Evolutionary conservation across 2,113 vertebrate genomes (phyloP).

Genomic region (Gasterosteus nipponicus): DNA sequence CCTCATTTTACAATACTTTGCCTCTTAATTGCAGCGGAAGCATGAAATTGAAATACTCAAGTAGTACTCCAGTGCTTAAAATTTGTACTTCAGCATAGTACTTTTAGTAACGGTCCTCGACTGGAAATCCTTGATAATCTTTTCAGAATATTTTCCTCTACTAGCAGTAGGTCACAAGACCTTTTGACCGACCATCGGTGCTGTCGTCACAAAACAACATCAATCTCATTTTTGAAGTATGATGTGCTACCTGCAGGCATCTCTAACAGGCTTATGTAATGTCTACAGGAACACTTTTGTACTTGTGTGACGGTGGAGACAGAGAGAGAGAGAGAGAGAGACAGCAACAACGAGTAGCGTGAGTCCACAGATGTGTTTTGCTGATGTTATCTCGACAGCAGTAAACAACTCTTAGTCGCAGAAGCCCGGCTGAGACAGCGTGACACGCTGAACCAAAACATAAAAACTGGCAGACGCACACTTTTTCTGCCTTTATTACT

Average conservation of each 20-base stretch:
- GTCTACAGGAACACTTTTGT: slow-evolving; percentile 50
- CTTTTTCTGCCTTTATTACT: not conserved
- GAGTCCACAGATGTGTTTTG: slow-evolving; percentile 74
- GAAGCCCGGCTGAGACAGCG: slow-evolving; percentile 47
- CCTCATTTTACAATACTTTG: not conserved
- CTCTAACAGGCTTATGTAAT: slow-evolving; percentile 42
- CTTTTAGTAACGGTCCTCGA: not conserved
- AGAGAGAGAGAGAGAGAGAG: slow-evolving; percentile 27
- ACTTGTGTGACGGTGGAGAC: slow-evolving; percentile 28
- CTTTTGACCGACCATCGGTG: slow-evolving; percentile 3
- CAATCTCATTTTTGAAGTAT: slow-evolving; percentile 28
- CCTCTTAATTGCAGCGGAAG: no score
- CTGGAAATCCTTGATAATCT: not conserved
- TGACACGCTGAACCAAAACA: slow-evolving; percentile 44
- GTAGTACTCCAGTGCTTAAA: not conserved
- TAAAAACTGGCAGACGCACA: not conserved
- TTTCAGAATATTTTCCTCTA: not conserved
- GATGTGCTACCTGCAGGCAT: slow-evolving; percentile 39
- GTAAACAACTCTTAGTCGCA: slow-evolving; percentile 72
- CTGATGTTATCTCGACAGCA: slow-evolving; percentile 70
- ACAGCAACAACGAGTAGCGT: slow-evolving; percentile 35
- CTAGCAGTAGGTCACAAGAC: not conserved
- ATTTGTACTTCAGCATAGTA: not conserved
- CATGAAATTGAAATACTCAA: not conserved
- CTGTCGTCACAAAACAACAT: slow-evolving; percentile 33